These are phyloP conservation scores for Deilephila porcellus DNA, from an alignment of 2,888 invertebrate species.

Conservation along the genomic window DNA sequence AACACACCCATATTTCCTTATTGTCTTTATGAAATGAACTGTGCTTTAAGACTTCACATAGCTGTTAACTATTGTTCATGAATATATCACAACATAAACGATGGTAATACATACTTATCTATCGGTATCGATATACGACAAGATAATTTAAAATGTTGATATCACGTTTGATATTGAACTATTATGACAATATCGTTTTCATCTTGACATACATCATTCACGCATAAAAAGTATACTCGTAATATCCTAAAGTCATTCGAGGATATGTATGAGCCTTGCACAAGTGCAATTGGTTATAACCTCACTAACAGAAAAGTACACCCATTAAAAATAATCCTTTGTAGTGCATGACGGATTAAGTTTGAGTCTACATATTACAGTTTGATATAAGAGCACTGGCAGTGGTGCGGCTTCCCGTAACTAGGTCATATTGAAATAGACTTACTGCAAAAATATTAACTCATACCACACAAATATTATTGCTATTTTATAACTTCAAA, in stretches of 20 bases:
- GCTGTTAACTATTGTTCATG: no score
- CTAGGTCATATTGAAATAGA: slow-evolving; percentile 1
- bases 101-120: no score
- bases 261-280: slow-evolving; percentile 1
- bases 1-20: no score
- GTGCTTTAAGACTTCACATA: no score
- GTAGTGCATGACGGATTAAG: slow-evolving; percentile 29
- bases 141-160: no score
- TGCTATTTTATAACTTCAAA: neutral
- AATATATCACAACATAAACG: no score
- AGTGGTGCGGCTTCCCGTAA: slow-evolving; percentile 59
- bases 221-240: neutral
- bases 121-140: no score
- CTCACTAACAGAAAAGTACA: neutral
- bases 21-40: no score
- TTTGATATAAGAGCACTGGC: slow-evolving; percentile 60
- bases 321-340: slow-evolving; percentile 15
- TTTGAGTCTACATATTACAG: slow-evolving; percentile 13
- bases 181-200: neutral
- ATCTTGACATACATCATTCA: no score
- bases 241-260: neutral
- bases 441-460: slow-evolving; percentile 15
- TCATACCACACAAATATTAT: neutral
- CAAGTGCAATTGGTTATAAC: neutral
- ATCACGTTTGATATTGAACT: neutral